Evolutionary conservation across 2,797 vertebrate species (phyloP).

Genomic region (Pangasius djambal): DNA sequence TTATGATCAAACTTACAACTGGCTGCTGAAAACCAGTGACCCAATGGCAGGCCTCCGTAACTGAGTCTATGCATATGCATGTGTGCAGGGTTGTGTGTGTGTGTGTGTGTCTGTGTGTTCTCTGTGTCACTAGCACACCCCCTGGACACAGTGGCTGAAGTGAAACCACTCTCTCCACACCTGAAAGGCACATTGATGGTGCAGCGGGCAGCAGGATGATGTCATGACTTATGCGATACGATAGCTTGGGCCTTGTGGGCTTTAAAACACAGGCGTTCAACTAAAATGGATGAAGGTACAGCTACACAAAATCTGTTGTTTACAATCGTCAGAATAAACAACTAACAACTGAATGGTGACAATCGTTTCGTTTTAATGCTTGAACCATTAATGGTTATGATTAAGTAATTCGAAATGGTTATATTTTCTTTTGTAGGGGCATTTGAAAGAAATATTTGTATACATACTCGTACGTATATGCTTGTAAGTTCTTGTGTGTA

Average conservation of each 20-base stretch:
- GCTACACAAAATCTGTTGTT: not conserved
- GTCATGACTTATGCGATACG: slow-evolving; percentile 45
- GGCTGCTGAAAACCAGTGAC: not conserved
- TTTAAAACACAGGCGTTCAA: not conserved
- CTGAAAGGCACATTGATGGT: slow-evolving; percentile 48
- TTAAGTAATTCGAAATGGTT: too few species aligned
- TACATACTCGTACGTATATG: too few species aligned
- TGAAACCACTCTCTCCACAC: slow-evolving; percentile 29
- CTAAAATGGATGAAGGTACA: not conserved
- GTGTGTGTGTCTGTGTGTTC: slow-evolving; percentile 14
- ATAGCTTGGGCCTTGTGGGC: not conserved
- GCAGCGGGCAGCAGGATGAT: slow-evolving; percentile 38
- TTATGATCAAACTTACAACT: not conserved
- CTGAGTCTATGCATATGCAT: not conserved
- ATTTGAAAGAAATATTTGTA: too few species aligned
- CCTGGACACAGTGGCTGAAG: slow-evolving; percentile 9
- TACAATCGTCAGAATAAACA: not conserved
- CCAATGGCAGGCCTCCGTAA: not conserved
- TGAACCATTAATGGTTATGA: not conserved
- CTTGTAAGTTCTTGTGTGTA: too few species aligned
- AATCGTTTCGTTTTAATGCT: not conserved
- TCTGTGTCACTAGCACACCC: slow-evolving; percentile 26
- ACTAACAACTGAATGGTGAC: not conserved
- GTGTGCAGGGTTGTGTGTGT: not conserved
- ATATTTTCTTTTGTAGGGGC: too few species aligned